Evolutionary conservation across 2,113 vertebrate genomes (phyloP).

Genomic region (Chinchilla lanigera): DNA sequence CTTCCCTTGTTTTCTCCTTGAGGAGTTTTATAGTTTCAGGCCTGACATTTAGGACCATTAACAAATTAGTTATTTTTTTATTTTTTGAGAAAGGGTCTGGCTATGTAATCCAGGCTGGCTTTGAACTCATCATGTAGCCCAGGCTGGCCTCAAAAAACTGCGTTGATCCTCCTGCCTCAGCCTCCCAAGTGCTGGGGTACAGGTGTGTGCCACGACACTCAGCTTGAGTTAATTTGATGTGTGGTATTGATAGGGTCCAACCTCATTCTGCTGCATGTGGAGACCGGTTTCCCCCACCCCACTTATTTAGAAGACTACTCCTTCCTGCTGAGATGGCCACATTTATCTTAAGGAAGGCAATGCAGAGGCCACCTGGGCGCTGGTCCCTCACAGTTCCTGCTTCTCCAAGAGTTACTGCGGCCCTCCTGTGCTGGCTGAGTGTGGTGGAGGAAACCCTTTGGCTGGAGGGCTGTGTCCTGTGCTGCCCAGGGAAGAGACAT

Average conservation of each 20-base stretch:
- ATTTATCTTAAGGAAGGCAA: not conserved
- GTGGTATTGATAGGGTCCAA: not conserved
- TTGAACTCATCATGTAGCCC: not conserved
- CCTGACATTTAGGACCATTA: not conserved
- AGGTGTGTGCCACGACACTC: not conserved
- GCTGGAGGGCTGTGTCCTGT: not conserved
- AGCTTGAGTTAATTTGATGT: not conserved
- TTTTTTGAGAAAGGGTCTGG: not conserved
- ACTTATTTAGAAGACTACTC: not conserved
- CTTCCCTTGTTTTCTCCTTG: not conserved
- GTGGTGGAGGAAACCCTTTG: not conserved
- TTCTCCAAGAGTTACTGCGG: not conserved
- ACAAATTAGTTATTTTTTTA: not conserved
- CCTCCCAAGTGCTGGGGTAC: not conserved
- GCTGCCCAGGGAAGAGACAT: accelerated
- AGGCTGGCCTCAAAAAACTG: not conserved
- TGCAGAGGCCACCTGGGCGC: not conserved
- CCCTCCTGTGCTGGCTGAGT: not conserved
- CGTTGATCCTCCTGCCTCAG: not conserved
- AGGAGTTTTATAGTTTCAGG: not conserved
- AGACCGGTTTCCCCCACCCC: not conserved
- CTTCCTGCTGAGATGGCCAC: not conserved
- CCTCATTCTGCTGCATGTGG: not conserved
- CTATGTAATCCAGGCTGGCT: not conserved
- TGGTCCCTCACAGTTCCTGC: not conserved